Evolutionary conservation across 2,888 invertebrate genomes (phyloP).

Genomic region (Myopa testacea): DNA sequence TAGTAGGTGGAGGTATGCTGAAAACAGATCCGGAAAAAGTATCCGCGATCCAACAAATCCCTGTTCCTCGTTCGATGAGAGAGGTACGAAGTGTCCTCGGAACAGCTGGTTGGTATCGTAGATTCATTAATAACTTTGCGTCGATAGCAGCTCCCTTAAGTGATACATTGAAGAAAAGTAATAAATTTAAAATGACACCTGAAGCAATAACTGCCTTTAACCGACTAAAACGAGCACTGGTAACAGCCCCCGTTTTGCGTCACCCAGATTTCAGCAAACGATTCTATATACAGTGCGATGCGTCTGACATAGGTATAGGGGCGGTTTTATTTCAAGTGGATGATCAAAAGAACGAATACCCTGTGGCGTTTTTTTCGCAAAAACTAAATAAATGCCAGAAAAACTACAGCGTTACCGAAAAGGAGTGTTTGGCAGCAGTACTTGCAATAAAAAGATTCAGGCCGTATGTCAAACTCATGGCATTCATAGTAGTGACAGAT

Average conservation of each 20-base stretch:
- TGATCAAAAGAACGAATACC: conserved; percentile 35
- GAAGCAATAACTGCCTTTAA: conserved; percentile 42
- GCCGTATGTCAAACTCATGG: conserved; percentile 45
- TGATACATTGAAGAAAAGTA: conserved; percentile 30
- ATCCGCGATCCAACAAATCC: too few relatives aligned
- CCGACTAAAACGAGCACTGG: conserved; percentile 31
- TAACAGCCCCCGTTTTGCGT: conserved; percentile 32
- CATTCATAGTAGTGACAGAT: conserved; percentile 10
- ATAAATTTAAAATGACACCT: conserved; percentile 32
- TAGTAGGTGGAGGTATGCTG: too few relatives aligned
- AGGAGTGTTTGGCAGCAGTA: conserved; percentile 44
- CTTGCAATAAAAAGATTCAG: conserved; percentile 41
- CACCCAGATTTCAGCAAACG: conserved; percentile 42
- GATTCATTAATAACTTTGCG: conserved; percentile 38
- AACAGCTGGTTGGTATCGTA: conserved; percentile 43
- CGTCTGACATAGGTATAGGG: conserved; percentile 40
- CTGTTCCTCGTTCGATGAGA: too few relatives aligned
- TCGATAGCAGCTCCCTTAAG: conserved; percentile 7
- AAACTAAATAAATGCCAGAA: conserved; percentile 43
- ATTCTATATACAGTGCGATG: conserved; percentile 45
- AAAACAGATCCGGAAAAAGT: too few relatives aligned
- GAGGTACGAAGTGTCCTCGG: too few relatives aligned
- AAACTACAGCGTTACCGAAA: conserved; percentile 45
- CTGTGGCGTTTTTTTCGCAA: conserved; percentile 41
- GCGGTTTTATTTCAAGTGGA: conserved; percentile 37